A percentile compares a stretch with the other conserved stretches of the same genome.
phyloP scores from a whole-genome alignment of 2,888 invertebrate species.

The Callinectes sapidus region DNA sequence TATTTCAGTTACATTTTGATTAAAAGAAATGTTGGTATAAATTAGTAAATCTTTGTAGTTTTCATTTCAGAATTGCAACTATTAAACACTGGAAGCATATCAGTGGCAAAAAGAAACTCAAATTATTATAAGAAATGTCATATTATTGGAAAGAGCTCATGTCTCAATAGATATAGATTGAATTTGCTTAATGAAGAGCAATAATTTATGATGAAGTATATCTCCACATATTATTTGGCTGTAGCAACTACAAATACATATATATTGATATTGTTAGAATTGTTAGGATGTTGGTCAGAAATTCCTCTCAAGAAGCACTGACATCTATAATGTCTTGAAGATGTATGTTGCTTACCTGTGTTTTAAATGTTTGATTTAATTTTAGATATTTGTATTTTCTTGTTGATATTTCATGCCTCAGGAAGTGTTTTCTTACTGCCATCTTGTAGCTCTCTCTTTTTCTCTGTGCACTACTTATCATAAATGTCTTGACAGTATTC shows the following conservation, averaged over 20 bases:
- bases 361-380: neutral
- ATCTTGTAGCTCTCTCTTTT: neutral
- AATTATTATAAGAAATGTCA: neutral
- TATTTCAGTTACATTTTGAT: neutral
- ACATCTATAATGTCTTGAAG: neutral
- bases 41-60: neutral
- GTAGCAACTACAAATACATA: conserved; percentile 3
- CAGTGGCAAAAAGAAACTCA: neutral
- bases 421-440: neutral
- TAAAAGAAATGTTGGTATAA: neutral
- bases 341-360: neutral
- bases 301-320: neutral
- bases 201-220: neutral
- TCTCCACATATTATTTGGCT: neutral
- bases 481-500: neutral
- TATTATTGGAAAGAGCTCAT: neutral
- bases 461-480: neutral
- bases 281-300: neutral
- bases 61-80: neutral
- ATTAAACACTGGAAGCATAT: conserved; percentile 12
- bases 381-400: conserved; percentile 16
- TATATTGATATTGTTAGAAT: neutral
- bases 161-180: neutral
- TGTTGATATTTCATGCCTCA: conserved; percentile 22
- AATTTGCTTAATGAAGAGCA: neutral